A percentile compares a stretch with the other conserved stretches of the same genome.
phyloP scores from a whole-genome alignment of 2,888 invertebrate species.

The Bruchidius siliquastri region DNA sequence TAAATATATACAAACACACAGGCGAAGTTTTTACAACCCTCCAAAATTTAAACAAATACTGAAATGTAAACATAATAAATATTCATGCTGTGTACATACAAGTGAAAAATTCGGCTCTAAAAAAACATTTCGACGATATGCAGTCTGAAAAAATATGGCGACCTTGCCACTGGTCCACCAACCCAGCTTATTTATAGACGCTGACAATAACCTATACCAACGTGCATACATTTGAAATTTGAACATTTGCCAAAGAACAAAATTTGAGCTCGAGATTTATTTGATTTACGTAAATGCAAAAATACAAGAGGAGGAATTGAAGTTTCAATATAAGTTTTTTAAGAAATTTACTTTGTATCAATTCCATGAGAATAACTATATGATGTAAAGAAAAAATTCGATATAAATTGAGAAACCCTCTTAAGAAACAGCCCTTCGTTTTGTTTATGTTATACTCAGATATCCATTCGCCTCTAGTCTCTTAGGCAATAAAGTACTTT shows the following conservation, averaged over 20 bases:
- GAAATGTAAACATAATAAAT: constrained; percentile 1
- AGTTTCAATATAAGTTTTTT: too few relatives aligned
- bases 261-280: not conserved
- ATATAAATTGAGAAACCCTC: too few relatives aligned
- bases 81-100: not conserved
- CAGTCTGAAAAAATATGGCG: constrained; percentile 4
- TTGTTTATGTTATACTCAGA: too few relatives aligned
- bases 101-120: constrained; percentile 5
- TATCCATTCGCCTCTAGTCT: too few relatives aligned
- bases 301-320: too few relatives aligned
- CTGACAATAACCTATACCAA: constrained; percentile 20
- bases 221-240: not conserved
- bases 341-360: too few relatives aligned
- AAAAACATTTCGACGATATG: constrained; percentile 5
- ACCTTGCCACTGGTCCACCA: constrained; percentile 14
- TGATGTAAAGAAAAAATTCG: too few relatives aligned
- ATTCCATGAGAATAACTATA: too few relatives aligned
- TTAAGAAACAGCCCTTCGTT: too few relatives aligned
- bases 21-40: not conserved
- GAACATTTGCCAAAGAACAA: not conserved
- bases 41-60: not conserved
- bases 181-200: constrained; percentile 14
- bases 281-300: not conserved
- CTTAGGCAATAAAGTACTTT: too few relatives aligned
- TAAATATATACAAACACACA: too few relatives aligned